Percentiles rank a stretch among this genome's conserved stretches.
These are phyloP conservation scores for Trissoscelio sp. DNA, from an alignment of 2,888 invertebrate genomes.

Conservation along the genomic window DNA sequence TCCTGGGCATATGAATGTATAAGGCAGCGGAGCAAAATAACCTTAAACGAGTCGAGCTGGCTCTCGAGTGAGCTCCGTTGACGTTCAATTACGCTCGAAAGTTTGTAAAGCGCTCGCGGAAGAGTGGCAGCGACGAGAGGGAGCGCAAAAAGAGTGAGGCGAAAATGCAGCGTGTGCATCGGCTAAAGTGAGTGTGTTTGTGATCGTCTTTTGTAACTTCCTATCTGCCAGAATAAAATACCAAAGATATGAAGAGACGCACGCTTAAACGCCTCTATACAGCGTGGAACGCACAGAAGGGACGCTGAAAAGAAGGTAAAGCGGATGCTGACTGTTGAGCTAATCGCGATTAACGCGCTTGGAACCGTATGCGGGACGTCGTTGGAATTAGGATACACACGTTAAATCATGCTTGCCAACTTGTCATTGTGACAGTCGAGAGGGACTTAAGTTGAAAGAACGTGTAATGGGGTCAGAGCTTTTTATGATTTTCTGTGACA, in stretches of 20 bases:
- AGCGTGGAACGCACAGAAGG: background rate
- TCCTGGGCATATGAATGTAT: constrained; percentile 48
- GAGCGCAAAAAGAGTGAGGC: constrained; percentile 37
- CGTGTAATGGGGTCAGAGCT: too few relatives aligned
- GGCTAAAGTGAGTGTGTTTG: constrained; percentile 56
- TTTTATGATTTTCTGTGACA: too few relatives aligned
- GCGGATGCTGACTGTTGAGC: constrained; percentile 11
- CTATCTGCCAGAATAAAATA: constrained; percentile 74
- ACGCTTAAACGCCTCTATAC: constrained; percentile 57
- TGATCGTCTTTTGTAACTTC: constrained; percentile 78
- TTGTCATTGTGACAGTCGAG: background rate
- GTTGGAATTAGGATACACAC: constrained; percentile 4
- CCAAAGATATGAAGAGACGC: constrained; percentile 60
- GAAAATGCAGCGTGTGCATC: constrained; percentile 67
- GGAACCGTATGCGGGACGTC: background rate
- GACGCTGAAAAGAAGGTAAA: background rate
- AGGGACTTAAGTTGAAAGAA: too few relatives aligned
- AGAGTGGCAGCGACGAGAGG: constrained; percentile 52
- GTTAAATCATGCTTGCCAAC: background rate
- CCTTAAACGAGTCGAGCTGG: constrained; percentile 71
- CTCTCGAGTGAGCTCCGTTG: constrained; percentile 74
- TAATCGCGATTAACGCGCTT: constrained; percentile 4
- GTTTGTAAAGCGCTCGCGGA: constrained; percentile 73
- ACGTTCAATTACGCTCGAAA: constrained; percentile 80
- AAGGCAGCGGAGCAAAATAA: constrained; percentile 61